phyloP scores from a whole-genome alignment of 2,797 vertebrate genomes.

The Pogonophryne albipinna region DNA sequence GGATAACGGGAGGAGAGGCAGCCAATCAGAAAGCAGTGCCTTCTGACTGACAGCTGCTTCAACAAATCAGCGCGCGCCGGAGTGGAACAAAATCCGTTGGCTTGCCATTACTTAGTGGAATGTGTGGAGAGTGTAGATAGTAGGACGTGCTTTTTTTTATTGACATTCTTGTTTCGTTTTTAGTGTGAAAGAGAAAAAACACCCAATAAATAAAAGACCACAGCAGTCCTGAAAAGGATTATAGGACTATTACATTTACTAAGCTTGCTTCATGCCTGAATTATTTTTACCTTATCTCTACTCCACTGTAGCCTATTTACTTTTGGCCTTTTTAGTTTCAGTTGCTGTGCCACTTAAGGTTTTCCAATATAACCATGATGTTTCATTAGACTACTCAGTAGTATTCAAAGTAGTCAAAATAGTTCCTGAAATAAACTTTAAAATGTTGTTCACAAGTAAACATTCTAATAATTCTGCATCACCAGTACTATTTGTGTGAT shows the following conservation, averaged over 20 bases:
- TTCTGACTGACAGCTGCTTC: slow-evolving; percentile 32
- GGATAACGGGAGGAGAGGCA: neutral
- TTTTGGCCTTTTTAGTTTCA: neutral
- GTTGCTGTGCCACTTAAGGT: neutral
- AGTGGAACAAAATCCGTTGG: neutral
- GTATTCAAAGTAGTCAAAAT: neutral
- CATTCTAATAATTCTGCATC: neutral
- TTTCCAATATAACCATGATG: neutral
- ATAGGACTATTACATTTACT: neutral
- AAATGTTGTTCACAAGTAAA: neutral
- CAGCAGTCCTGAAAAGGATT: neutral
- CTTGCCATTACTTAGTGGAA: slow-evolving; percentile 56
- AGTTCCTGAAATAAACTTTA: neutral
- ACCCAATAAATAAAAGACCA: neutral
- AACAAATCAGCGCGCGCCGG: slow-evolving; percentile 52
- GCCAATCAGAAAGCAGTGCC: slow-evolving; percentile 61
- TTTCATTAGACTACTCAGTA: neutral
- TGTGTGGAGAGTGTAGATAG: slow-evolving; percentile 21
- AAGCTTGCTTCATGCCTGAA: neutral
- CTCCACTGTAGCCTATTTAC: neutral
- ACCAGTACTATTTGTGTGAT: neutral
- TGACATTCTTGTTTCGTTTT: neutral
- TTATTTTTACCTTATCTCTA: neutral
- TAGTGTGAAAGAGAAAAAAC: neutral
- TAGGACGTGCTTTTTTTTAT: neutral